These are phyloP conservation scores for Amphimedon queenslandica DNA, from an alignment of 37 sponge, comb jelly and placozoan genomes.

Conservation along the genomic window DNA sequence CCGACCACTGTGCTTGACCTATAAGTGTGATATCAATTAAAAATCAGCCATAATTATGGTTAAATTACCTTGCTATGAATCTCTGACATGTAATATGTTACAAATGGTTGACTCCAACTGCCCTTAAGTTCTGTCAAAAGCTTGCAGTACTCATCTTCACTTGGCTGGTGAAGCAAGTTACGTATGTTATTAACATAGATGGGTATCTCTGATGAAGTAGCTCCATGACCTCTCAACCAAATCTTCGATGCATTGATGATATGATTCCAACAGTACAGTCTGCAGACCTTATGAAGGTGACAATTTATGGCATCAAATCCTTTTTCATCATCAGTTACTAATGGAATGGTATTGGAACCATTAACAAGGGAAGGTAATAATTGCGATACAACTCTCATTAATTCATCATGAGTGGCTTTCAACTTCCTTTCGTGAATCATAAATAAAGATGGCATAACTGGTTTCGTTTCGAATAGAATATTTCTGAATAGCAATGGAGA, in stretches of 20 bases:
- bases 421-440: slow-evolving; percentile 29
- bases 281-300: neutral
- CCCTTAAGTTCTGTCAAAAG: neutral
- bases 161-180: slow-evolving; percentile 17
- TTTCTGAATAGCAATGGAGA: slow-evolving; percentile 29
- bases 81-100: slow-evolving; percentile 7
- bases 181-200: slow-evolving; percentile 10
- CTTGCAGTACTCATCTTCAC: slow-evolving; percentile 2
- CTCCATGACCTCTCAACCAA: slow-evolving; percentile 31
- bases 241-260: slow-evolving; percentile 15
- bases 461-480: slow-evolving; percentile 22
- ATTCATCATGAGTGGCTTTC: slow-evolving; percentile 6
- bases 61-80: slow-evolving; percentile 12
- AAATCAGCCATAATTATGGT: no score
- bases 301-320: slow-evolving; percentile 12
- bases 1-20: no score
- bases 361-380: slow-evolving; percentile 5
- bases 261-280: slow-evolving; percentile 41
- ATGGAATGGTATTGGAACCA: neutral
- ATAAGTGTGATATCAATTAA: no score
- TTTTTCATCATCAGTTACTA: slow-evolving; percentile 36
- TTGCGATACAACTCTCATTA: neutral
- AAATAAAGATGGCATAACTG: slow-evolving; percentile 12
- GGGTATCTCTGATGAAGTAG: neutral
- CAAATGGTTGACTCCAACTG: slow-evolving; percentile 20